Conservation (phyloP, 2,888 invertebrate genomes). For the Leptarthrus brevirostris region DNA sequence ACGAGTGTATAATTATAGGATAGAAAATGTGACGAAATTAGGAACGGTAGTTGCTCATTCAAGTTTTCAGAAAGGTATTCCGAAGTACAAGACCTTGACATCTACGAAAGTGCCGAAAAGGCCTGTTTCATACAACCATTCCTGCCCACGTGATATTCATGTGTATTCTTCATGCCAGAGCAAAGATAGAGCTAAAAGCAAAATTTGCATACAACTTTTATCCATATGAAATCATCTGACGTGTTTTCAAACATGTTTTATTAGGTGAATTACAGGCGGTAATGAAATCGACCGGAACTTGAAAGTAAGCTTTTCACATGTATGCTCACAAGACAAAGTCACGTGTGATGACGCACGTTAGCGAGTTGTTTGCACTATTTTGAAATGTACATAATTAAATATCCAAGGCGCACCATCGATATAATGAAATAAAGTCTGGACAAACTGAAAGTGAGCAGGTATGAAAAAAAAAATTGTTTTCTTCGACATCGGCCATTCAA, state of each 20-base stretch:
- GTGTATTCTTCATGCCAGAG: too few relatives aligned
- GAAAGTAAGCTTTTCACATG: conserved; percentile 26
- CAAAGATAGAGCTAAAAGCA: background rate
- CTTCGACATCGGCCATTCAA: background rate
- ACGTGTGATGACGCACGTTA: conserved; percentile 26
- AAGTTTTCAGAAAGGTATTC: too few relatives aligned
- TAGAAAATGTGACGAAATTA: too few relatives aligned
- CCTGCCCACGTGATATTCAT: too few relatives aligned
- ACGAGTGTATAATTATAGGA: too few relatives aligned
- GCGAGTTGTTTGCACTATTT: conserved; percentile 22
- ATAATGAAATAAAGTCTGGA: conserved; percentile 5
- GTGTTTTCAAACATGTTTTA: conserved; percentile 13
- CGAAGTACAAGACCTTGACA: too few relatives aligned
- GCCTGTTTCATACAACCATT: too few relatives aligned
- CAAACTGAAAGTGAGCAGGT: background rate
- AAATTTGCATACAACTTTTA: conserved; percentile 8
- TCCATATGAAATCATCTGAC: conserved; percentile 1
- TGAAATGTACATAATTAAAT: conserved; percentile 20
- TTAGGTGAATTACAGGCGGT: background rate
- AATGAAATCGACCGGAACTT: conserved; percentile 39
- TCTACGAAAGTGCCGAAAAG: too few relatives aligned
- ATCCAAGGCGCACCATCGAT: background rate
- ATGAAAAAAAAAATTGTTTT: background rate
- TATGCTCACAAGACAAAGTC: conserved; percentile 9
- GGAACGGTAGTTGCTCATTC: too few relatives aligned